A percentile compares a stretch with the other conserved stretches of the same genome.
Conservation (phyloP, 2,888 invertebrate genomes). For the Dryobota labecula region DNA sequence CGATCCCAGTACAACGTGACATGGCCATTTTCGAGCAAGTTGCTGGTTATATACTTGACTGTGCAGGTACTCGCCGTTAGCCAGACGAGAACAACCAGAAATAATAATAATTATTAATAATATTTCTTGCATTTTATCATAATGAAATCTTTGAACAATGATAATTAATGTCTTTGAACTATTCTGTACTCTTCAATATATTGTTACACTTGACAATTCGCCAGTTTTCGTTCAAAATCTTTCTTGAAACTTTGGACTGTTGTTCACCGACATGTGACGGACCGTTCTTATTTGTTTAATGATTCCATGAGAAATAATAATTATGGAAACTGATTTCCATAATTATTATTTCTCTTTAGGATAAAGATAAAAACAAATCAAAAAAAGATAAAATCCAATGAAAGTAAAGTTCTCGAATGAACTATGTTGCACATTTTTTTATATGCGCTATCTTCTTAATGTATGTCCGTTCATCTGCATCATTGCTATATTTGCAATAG, state of each 20-base stretch:
- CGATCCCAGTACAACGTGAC: neutral
- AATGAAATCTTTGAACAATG: neutral
- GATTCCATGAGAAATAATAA: no score
- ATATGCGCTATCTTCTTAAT: neutral
- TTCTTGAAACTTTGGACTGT: neutral
- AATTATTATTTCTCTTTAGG: neutral
- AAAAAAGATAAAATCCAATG: neutral
- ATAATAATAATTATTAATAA: neutral
- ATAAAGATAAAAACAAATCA: neutral
- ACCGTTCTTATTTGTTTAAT: neutral
- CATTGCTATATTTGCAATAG: conserved; percentile 21
- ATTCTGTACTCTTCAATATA: neutral
- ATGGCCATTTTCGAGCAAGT: neutral
- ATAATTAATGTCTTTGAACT: neutral
- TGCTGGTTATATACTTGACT: no score
- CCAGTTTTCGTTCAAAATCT: neutral
- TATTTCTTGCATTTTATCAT: neutral
- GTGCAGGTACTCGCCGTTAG: no score
- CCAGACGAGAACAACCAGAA: neutral
- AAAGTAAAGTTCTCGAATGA: neutral
- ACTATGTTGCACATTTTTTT: neutral
- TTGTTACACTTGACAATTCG: neutral
- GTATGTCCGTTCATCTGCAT: conserved; percentile 44
- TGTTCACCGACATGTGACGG: neutral
- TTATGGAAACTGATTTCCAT: no score